Conservation (phyloP, 1,140 invertebrate genomes). For the Caenorhabditis latens region DNA sequence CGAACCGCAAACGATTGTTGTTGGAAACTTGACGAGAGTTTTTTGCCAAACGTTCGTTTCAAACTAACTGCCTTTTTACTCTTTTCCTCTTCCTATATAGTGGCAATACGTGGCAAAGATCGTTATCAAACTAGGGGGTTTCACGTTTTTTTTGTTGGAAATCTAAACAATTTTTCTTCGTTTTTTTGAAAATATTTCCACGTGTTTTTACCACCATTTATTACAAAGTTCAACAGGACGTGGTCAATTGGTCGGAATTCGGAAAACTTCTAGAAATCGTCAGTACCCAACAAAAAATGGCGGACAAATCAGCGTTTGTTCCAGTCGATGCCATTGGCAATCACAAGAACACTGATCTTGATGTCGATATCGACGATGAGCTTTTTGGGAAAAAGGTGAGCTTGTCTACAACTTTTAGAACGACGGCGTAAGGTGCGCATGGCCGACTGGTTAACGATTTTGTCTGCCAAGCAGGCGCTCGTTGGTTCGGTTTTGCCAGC, state of each 20-base stretch:
- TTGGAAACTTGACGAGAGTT: constrained; percentile 47
- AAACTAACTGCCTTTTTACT: not conserved
- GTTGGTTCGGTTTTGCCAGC: too few species aligned
- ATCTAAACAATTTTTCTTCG: not conserved
- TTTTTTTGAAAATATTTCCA: not conserved
- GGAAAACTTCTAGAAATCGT: not conserved
- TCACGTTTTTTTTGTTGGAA: not conserved
- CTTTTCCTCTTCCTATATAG: not conserved
- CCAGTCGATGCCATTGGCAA: constrained; percentile 58
- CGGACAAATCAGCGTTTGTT: constrained; percentile 57
- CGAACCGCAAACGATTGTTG: constrained; percentile 50
- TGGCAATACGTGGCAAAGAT: not conserved
- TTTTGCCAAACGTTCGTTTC: constrained; percentile 11
- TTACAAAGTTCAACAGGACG: not conserved
- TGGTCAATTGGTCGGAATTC: not conserved
- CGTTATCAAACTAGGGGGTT: not conserved
- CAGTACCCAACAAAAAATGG: constrained; percentile 24
- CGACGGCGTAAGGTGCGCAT: too few species aligned
- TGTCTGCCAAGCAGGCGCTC: too few species aligned
- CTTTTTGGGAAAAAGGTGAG: constrained; percentile 49
- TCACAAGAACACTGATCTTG: constrained; percentile 42
- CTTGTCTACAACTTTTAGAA: not conserved
- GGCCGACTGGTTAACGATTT: too few species aligned
- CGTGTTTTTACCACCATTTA: not conserved
- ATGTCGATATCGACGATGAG: constrained; percentile 54